These are phyloP conservation scores for Nomada lathburiana DNA, from an alignment of 2,888 invertebrate genomes.

Conservation along the genomic window DNA sequence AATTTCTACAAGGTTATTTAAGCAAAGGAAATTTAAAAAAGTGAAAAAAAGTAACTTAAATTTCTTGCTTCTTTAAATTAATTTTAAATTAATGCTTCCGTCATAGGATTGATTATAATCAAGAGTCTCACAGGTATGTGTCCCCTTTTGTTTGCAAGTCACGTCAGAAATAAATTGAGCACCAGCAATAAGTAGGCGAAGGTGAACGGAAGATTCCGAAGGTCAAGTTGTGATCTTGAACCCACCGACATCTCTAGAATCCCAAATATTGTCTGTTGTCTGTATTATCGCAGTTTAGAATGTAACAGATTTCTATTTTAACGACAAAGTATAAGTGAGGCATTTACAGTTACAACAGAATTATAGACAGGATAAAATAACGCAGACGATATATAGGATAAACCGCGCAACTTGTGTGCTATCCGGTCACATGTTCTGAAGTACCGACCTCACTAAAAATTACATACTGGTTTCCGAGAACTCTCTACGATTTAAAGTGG, in stretches of 20 bases:
- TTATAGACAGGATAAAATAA: no score
- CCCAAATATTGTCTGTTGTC: neutral
- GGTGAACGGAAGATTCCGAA: slow-evolving; percentile 8
- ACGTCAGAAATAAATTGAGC: slow-evolving; percentile 1
- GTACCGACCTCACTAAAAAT: no score
- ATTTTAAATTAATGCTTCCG: no score
- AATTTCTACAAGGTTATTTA: neutral
- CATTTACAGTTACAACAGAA: no score
- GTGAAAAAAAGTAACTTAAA: neutral
- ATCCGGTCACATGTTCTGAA: no score
- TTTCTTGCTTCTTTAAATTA: no score
- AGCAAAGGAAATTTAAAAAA: neutral
- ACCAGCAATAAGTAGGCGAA: slow-evolving; percentile 36
- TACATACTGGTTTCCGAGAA: no score
- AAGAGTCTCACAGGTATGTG: neutral
- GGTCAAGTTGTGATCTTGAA: slow-evolving; percentile 21
- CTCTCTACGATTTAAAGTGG: no score
- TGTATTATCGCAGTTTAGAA: neutral
- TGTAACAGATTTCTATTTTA: neutral
- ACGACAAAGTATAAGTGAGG: neutral
- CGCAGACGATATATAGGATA: no score
- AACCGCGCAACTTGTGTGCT: no score
- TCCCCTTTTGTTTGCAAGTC: neutral
- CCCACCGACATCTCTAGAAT: slow-evolving; percentile 33
- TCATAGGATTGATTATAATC: neutral